Evolutionary conservation across 1,140 invertebrate genomes (phyloP).

Genomic region (Drosophila baimaii): DNA sequence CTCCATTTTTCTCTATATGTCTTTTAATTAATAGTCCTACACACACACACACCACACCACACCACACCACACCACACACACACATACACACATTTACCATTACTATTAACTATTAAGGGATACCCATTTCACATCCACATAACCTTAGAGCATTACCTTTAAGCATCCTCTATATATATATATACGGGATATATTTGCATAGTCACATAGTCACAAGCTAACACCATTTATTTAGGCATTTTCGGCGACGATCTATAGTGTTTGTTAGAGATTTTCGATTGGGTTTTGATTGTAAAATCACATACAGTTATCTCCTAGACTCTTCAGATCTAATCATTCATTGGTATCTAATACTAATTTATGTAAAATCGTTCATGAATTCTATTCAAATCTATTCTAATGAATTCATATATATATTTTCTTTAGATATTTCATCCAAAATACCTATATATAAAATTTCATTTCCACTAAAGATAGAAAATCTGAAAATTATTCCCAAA

Average conservation of each 20-base stretch:
- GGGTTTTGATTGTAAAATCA: not conserved
- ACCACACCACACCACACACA: slow-evolving; percentile 8
- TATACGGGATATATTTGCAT: slow-evolving; percentile 18
- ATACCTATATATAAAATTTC: not conserved
- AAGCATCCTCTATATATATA: slow-evolving; percentile 28
- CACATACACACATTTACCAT: slow-evolving; percentile 21
- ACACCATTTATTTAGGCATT: slow-evolving; percentile 11
- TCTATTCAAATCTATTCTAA: not conserved
- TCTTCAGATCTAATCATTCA: not conserved
- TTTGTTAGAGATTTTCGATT: not conserved
- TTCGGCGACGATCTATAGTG: not conserved
- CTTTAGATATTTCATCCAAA: not conserved
- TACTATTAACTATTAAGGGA: slow-evolving; percentile 45
- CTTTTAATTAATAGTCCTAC: slow-evolving; percentile 42
- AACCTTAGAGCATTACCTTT: slow-evolving; percentile 37
- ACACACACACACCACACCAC: slow-evolving; percentile 26
- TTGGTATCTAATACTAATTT: slow-evolving; percentile 2
- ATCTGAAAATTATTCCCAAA: not conserved
- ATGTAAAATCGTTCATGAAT: not conserved
- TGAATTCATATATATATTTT: not conserved
- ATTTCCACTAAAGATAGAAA: not conserved
- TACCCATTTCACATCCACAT: slow-evolving; percentile 31
- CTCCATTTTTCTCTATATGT: slow-evolving; percentile 46
- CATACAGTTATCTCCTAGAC: not conserved
- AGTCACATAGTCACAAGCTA: slow-evolving; percentile 31